Conservation (phyloP, 1,140 invertebrate species). For the Drosophila athabasca region DNA sequence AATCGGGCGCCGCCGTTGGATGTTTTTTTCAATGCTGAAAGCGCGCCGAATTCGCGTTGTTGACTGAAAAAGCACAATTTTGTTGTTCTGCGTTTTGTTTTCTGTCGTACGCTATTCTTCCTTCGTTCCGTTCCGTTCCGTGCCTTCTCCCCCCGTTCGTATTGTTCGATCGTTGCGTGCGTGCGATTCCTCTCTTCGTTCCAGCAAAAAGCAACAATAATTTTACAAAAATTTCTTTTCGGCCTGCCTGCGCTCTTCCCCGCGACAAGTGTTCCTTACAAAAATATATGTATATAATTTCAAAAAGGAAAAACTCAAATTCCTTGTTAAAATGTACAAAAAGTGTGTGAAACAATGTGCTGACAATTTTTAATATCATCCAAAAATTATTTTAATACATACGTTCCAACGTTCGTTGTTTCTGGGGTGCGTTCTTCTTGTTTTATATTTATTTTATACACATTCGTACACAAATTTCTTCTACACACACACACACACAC, state of each 20-base stretch:
- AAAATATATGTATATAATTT: background rate
- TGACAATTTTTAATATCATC: conserved; percentile 47
- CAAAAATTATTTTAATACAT: conserved; percentile 36
- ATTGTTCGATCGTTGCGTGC: conserved; percentile 9
- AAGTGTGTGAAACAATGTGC: conserved; percentile 40
- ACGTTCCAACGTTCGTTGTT: conserved; percentile 31
- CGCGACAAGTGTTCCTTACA: conserved; percentile 3
- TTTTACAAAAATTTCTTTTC: conserved; percentile 10
- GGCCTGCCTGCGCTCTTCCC: background rate
- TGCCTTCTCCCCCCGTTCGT: conserved; percentile 15
- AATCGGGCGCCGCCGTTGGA: conserved; percentile 68
- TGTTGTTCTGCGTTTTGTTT: conserved; percentile 42
- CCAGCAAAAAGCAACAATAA: conserved; percentile 3
- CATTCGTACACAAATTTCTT: conserved; percentile 9
- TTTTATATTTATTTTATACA: conserved; percentile 54
- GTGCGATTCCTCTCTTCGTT: conserved; percentile 15
- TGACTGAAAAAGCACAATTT: conserved; percentile 44
- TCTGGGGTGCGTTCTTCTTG: conserved; percentile 54
- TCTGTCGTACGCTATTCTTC: conserved; percentile 29
- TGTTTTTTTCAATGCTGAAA: conserved; percentile 53
- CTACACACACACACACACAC: conserved; percentile 11
- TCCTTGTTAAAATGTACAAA: conserved; percentile 42
- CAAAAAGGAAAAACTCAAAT: conserved; percentile 8
- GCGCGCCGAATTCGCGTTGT: conserved; percentile 62
- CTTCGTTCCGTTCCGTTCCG: conserved; percentile 31